These are phyloP conservation scores for Eubasilissa splendida DNA, from an alignment of 2,888 invertebrate species.

Conservation along the genomic window DNA sequence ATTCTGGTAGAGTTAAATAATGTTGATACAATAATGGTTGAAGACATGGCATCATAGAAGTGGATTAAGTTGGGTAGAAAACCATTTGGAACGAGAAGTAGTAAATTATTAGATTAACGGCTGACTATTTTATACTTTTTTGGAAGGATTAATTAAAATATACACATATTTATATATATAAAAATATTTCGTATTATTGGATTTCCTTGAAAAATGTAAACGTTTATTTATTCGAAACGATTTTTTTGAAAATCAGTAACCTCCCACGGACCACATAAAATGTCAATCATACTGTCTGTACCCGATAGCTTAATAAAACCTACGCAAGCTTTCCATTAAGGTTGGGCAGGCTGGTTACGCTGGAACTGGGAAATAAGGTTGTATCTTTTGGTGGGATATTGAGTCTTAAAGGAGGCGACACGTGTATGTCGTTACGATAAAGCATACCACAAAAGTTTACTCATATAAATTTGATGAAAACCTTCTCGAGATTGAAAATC, in stretches of 20 bases:
- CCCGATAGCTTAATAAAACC: not conserved
- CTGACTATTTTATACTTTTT: too few relatives aligned
- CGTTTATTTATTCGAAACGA: too few relatives aligned
- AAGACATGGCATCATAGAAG: too few relatives aligned
- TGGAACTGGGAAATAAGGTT: constrained; percentile 15
- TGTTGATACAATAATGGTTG: too few relatives aligned
- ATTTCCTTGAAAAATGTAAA: too few relatives aligned
- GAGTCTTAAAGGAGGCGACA: constrained; percentile 35
- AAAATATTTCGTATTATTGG: too few relatives aligned
- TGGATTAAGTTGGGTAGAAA: too few relatives aligned
- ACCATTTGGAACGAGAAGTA: too few relatives aligned
- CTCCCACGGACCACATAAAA: not conserved
- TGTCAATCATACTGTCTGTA: constrained; percentile 3
- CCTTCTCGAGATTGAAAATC: not conserved
- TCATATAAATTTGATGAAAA: constrained; percentile 32
- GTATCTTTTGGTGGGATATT: constrained; percentile 34
- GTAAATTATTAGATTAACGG: too few relatives aligned
- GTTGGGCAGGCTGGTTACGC: constrained; percentile 15
- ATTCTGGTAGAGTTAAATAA: too few relatives aligned
- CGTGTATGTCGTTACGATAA: constrained; percentile 23
- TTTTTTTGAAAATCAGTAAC: not conserved
- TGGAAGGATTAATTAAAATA: too few relatives aligned
- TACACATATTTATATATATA: too few relatives aligned
- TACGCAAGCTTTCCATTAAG: constrained; percentile 1
- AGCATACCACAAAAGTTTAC: constrained; percentile 17